A percentile compares a stretch with the other conserved stretches of the same genome.
phyloP scores from a whole-genome alignment of 64 coral and sea anemone genomes.

The Platygyra sinensis region DNA sequence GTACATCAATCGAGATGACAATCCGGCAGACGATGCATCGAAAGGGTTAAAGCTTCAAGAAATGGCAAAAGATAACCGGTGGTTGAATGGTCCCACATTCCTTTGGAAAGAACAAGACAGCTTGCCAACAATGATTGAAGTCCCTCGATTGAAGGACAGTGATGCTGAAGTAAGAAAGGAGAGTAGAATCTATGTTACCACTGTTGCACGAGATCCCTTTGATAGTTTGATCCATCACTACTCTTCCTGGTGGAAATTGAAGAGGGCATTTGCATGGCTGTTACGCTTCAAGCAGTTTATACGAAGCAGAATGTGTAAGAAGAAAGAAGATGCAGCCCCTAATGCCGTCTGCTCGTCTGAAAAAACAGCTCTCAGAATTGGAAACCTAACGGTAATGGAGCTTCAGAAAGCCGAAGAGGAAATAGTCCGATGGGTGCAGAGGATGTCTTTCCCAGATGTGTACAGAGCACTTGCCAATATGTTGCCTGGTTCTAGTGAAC shows the following conservation, averaged over 20 bases:
- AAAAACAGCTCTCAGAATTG: background rate
- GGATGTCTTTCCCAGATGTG: background rate
- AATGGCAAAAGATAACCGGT: background rate
- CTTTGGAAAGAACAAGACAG: background rate
- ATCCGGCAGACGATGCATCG: conserved; percentile 39
- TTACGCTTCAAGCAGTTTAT: conserved; percentile 50
- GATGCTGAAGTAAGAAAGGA: conserved; percentile 51
- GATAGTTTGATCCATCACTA: conserved; percentile 46
- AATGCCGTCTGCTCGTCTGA: background rate
- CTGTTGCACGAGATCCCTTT: background rate
- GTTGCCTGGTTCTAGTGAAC: background rate
- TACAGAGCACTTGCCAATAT: background rate
- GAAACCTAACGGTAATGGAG: background rate
- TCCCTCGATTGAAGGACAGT: background rate
- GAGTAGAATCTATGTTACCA: background rate
- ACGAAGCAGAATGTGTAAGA: background rate
- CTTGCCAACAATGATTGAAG: background rate
- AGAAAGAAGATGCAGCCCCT: no score
- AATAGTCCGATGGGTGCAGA: background rate
- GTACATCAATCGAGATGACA: conserved; percentile 13
- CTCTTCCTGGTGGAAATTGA: conserved; percentile 55
- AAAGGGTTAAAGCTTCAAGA: conserved; percentile 18
- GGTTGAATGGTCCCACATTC: background rate
- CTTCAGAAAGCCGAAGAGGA: background rate
- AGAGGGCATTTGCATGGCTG: conserved; percentile 49